These are phyloP conservation scores for Columba janthina DNA, from an alignment of 2,113 vertebrate genomes.

Conservation along the genomic window DNA sequence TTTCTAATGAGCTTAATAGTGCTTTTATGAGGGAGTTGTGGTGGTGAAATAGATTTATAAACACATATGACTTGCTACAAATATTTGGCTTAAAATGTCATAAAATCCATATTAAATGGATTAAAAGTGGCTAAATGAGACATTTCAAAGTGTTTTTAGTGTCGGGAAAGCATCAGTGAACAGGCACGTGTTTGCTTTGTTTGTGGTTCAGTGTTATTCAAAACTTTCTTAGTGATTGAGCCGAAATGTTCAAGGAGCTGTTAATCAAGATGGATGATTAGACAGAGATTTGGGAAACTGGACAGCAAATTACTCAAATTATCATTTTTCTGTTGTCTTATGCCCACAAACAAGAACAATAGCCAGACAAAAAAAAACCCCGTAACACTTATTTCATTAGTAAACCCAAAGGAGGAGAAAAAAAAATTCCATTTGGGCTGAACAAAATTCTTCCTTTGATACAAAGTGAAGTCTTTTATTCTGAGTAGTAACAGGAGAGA, in stretches of 20 bases:
- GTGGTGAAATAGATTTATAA: conserved; percentile 26
- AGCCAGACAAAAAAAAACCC: not conserved
- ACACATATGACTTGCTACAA: not conserved
- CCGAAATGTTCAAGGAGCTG: not conserved
- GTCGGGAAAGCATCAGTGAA: not conserved
- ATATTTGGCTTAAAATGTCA: conserved; percentile 18
- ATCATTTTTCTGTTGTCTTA: not conserved
- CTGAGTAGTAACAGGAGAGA: not conserved
- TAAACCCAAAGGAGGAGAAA: not conserved
- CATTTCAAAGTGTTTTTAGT: not conserved
- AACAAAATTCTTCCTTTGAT: not conserved
- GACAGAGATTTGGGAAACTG: not conserved
- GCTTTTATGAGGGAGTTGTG: conserved; percentile 2
- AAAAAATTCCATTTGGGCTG: not conserved
- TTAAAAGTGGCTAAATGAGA: conserved; percentile 1
- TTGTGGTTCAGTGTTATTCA: not conserved
- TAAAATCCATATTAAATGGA: conserved; percentile 22
- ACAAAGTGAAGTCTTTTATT: not conserved
- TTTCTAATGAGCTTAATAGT: conserved; percentile 32
- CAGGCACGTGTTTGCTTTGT: not conserved
- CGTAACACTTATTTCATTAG: not conserved
- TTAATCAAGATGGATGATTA: not conserved
- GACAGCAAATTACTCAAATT: not conserved
- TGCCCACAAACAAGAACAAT: not conserved
- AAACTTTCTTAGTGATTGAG: not conserved